Evolutionary conservation across 2,888 invertebrate genomes (phyloP).

Genomic region (Melanargia galathea): DNA sequence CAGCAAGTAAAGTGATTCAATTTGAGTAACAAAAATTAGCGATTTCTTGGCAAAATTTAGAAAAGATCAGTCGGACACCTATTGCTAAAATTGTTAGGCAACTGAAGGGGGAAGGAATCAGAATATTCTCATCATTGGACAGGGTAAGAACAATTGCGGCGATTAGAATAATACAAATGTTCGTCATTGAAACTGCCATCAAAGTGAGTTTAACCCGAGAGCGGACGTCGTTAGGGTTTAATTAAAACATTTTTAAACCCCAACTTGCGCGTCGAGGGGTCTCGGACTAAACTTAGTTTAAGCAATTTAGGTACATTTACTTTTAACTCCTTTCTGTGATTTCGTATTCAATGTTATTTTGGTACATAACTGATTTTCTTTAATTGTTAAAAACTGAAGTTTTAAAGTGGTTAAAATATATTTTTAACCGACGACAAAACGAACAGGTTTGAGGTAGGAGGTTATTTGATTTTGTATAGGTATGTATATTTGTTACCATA

Average conservation of each 20-base stretch:
- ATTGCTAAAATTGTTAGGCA: conserved; percentile 20
- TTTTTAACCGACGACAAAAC: too few relatives aligned
- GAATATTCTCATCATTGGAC: conserved; percentile 19
- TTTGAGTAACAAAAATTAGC: background rate
- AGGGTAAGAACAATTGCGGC: conserved; percentile 35
- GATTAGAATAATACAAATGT: conserved; percentile 40
- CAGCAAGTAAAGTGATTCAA: too few relatives aligned
- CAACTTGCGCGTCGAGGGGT: conserved; percentile 15
- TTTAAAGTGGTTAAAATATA: too few relatives aligned
- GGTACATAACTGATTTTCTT: background rate
- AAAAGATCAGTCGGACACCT: background rate
- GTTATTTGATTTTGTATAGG: too few relatives aligned
- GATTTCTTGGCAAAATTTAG: background rate
- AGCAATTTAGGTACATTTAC: conserved; percentile 22
- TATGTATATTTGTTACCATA: too few relatives aligned
- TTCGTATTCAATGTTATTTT: background rate
- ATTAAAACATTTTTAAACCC: conserved; percentile 44
- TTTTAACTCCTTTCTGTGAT: conserved; percentile 10
- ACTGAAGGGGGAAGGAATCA: conserved; percentile 18
- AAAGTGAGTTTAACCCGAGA: conserved; percentile 38
- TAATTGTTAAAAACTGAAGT: too few relatives aligned
- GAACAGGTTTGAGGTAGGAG: too few relatives aligned
- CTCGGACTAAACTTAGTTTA: conserved; percentile 30
- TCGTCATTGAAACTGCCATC: conserved; percentile 38
- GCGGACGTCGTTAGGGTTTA: conserved; percentile 41